Base-by-base conservation (phyloP, 2,888 invertebrate genomes). In the Auanema sp. region DNA sequence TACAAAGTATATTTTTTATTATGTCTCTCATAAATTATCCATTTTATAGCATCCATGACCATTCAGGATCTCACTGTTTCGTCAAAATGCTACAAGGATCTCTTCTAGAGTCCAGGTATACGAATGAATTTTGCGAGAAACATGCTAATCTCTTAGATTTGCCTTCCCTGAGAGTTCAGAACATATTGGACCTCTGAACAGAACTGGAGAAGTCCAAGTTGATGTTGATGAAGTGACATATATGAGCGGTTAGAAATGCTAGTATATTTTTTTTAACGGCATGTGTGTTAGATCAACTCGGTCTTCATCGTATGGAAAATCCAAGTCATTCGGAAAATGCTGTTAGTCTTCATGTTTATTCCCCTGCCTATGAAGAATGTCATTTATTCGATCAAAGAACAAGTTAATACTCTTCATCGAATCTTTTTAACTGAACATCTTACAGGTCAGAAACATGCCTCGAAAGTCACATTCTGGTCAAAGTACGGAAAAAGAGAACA, bases 301-400 rank as follows among this genome's bases (percentile, higher is more conserved):
- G 97, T 0, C 88, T 98, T 12, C 97, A 98, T 84, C 89, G 96
- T 0, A 92, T 98, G 74, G 95, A 95, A 86, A 98, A 98, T 84
- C 89, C 91, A 0, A 93, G 92, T 6, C 90, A 93, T 83, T 89
- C 90, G 0, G 91, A 94, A 80, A 88, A 90, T 0, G 91, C 94
- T 0, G 91, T 96, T 0, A 93, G 92, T 10, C 87, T 98, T 24
- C 97, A 98, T 84, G 88, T 98, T 1, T 98, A 98, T 85, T 91
- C 91, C 72, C 97, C 97, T 0, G 94, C 96, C 0, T 96, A 92
- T 83, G 88, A 90, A 75, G 86, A 89, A 70, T 97, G 96, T 84
- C 88, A 89, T 25, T 90, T 92, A 47, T 97, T 96, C 84, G 93
- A 96, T 83, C 90, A 92, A 79, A 89, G 90, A 75, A 93, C 93